Percentiles rank a stretch among this genome's conserved stretches.
Evolutionary conservation across 2,797 vertebrate species (phyloP).

Genomic region (Poeciliopsis gracilis): DNA sequence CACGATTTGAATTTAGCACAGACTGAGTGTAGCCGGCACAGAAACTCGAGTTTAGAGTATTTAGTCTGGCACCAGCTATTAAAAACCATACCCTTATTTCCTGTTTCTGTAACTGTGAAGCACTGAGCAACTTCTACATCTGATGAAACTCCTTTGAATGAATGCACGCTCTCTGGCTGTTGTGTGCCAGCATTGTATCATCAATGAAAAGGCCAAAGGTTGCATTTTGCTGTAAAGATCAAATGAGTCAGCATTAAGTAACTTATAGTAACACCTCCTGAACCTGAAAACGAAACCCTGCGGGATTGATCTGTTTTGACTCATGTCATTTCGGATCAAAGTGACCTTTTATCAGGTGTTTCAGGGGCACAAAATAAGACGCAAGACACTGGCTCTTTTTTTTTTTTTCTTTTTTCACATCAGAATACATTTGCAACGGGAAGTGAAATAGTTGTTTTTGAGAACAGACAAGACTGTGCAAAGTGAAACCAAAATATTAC

Average conservation of each 20-base stretch:
- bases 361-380: background rate
- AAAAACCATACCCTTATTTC: slow-evolving; percentile 23
- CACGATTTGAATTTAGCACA: slow-evolving; percentile 64
- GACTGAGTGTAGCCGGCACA: slow-evolving; percentile 11
- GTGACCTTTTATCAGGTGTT: slow-evolving; percentile 38
- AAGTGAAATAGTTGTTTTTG: slow-evolving; percentile 19
- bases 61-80: background rate
- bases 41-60: slow-evolving; percentile 14
- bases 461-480: background rate
- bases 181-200: slow-evolving; percentile 32
- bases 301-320: slow-evolving; percentile 14
- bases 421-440: background rate
- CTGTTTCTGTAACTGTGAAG: slow-evolving; percentile 15
- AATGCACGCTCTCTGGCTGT: background rate
- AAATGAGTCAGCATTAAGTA: slow-evolving; percentile 60
- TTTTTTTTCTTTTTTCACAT: slow-evolving; percentile 26
- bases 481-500: slow-evolving; percentile 9
- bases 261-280: slow-evolving; percentile 59
- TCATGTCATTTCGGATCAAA: slow-evolving; percentile 48
- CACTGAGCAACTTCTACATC: background rate
- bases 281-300: slow-evolving; percentile 56
- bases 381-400: slow-evolving; percentile 16
- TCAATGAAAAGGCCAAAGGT: slow-evolving; percentile 16
- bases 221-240: slow-evolving; percentile 41
- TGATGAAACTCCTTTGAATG: background rate